phyloP scores from a whole-genome alignment of 2,888 invertebrate genomes.

The Dermolepida albohirtum region DNA sequence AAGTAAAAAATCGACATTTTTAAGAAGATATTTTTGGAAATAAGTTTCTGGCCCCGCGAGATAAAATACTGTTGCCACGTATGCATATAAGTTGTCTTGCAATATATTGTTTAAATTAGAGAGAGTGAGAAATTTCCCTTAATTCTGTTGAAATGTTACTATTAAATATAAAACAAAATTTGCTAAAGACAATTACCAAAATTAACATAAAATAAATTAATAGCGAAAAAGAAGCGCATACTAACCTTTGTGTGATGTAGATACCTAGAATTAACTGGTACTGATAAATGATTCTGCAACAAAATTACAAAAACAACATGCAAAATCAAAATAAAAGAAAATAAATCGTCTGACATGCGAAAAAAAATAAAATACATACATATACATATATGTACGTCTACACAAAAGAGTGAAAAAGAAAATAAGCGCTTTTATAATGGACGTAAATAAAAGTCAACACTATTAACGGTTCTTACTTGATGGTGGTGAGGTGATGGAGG shows the following conservation, averaged over 20 bases:
- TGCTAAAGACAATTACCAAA: neutral
- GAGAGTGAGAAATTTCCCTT: too few relatives aligned
- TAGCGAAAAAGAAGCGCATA: slow-evolving; percentile 54
- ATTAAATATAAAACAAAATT: slow-evolving; percentile 4
- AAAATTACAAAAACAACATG: slow-evolving; percentile 58
- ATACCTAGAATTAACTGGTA: slow-evolving; percentile 87
- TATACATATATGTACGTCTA: slow-evolving; percentile 7
- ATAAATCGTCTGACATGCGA: slow-evolving; percentile 42
- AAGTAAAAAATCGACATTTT: too few relatives aligned
- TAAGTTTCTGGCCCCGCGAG: too few relatives aligned
- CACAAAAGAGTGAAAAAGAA: slow-evolving; percentile 43
- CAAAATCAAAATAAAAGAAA: slow-evolving; percentile 50
- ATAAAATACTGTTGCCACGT: too few relatives aligned
- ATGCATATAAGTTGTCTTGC: too few relatives aligned
- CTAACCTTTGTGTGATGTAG: slow-evolving; percentile 84
- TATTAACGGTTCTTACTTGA: slow-evolving; percentile 46
- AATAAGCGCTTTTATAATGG: slow-evolving; percentile 16
- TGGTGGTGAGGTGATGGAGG: slow-evolving; percentile 50
- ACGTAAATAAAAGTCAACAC: slow-evolving; percentile 3
- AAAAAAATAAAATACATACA: slow-evolving; percentile 23
- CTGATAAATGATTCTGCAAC: slow-evolving; percentile 90
- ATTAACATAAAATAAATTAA: slow-evolving; percentile 48
- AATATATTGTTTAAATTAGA: too few relatives aligned
- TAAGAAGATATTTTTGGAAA: too few relatives aligned
- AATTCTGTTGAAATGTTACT: too few relatives aligned